These are phyloP conservation scores for Leucophora obtusa DNA, from an alignment of 2,888 invertebrate genomes.

Conservation along the genomic window DNA sequence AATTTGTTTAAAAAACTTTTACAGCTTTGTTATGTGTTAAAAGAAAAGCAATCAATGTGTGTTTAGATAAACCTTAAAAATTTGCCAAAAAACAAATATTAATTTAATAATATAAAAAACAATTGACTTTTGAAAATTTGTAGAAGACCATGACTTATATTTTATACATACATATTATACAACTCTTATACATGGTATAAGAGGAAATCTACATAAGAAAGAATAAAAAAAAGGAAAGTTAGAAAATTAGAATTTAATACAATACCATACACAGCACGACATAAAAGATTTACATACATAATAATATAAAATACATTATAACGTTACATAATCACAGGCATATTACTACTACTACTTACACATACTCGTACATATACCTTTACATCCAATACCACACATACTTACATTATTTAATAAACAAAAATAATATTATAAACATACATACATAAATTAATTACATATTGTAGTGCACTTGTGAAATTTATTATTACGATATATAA, in stretches of 20 bases:
- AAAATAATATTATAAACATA: constrained; percentile 64
- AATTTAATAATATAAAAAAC: neutral
- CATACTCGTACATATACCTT: constrained; percentile 3
- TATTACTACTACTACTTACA: too few species aligned
- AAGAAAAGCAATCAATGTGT: constrained; percentile 65
- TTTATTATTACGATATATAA: constrained; percentile 22
- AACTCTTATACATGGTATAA: constrained; percentile 2
- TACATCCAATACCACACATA: constrained; percentile 36
- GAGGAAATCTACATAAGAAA: neutral
- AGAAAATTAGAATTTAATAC: neutral
- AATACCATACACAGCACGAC: constrained; percentile 26
- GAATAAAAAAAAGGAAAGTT: neutral
- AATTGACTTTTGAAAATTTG: constrained; percentile 65
- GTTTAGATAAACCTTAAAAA: constrained; percentile 55
- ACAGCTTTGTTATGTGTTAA: constrained; percentile 4
- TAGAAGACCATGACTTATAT: constrained; percentile 71
- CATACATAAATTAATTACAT: constrained; percentile 50
- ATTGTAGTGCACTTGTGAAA: constrained; percentile 51
- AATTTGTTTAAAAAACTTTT: neutral
- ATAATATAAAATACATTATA: constrained; percentile 59
- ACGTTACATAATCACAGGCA: neutral
- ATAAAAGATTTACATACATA: constrained; percentile 48
- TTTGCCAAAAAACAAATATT: constrained; percentile 42
- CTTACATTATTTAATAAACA: constrained; percentile 65
- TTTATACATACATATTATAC: constrained; percentile 59